Base-by-base conservation (phyloP, 2,113 vertebrate species). In the Carlito syrichta region DNA sequence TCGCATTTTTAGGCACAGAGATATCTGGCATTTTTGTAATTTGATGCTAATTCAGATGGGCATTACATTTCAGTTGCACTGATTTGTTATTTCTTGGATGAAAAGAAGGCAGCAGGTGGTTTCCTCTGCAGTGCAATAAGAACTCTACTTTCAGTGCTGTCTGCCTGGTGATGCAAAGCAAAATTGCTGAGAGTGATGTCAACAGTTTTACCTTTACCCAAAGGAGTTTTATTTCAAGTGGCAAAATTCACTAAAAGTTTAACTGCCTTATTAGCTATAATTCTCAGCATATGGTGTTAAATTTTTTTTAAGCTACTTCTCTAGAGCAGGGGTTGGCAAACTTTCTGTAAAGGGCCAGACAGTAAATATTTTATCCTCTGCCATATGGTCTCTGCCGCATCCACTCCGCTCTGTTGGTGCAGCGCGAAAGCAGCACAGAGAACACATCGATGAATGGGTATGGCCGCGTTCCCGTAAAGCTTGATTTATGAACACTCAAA, bases 221-320 rank as follows among this genome's bases (percentile, higher is more conserved):
- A 54, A 84, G 20, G 43, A 84, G 38, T 63, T 74, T 85, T 48
- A 74, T 52, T 62, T 77, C 81, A 86, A 85, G 45, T 38, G 35
- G n/a, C 84, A 76, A 82, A 50, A 27, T 63, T 87, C 56, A 50
- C 35, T 86, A 68, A 91, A 92, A 48, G 43, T 71, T 62, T 89
- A 93, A 78, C n/a, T 87, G 35, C 38, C 54, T 93, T 76, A 48
- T 95, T 81, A 93, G 87, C 23, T 68, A 32, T 71, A 58, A 83
- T 38, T 94, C 35, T 71, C 40, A 58, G n/a, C 30, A 83, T 43
- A 30, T 0, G 71, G 30, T 82, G 9, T 82, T 89, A 84, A 25
- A 54, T 14, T n/a, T n/a, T n/a, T n/a, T n/a, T n/a, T n/a, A n/a
- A n/a, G 50, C 45, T 43, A 8, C 48, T 94, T 88, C 69, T 91